Percentiles rank a stretch among this genome's conserved stretches.
Evolutionary conservation across 2,888 invertebrate species (phyloP).

Genomic region (Catocala nupta): DNA sequence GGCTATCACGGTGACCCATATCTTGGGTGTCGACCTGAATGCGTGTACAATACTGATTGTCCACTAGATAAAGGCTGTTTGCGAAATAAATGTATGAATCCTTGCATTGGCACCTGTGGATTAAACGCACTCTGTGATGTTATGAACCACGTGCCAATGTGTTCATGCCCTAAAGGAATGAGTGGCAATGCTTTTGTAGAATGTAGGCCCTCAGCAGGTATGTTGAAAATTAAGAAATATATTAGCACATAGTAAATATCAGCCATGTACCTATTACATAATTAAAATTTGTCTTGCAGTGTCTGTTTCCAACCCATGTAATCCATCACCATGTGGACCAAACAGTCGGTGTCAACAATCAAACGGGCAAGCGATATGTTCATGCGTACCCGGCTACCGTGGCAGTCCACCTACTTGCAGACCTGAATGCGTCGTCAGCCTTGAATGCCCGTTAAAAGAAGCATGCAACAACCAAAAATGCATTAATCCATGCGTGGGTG

Average conservation of each 20-base stretch:
- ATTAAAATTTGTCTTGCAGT: slow-evolving; percentile 59
- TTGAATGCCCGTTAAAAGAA: slow-evolving; percentile 90
- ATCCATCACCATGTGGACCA: slow-evolving; percentile 93
- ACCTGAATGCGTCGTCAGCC: slow-evolving; percentile 92
- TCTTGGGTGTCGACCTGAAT: slow-evolving; percentile 90
- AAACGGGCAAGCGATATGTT: slow-evolving; percentile 90
- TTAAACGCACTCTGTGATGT: slow-evolving; percentile 90
- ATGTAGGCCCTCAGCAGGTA: slow-evolving; percentile 87
- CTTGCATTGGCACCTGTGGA: slow-evolving; percentile 91
- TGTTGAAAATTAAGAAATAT: too few relatives aligned
- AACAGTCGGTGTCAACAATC: slow-evolving; percentile 92
- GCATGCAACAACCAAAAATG: slow-evolving; percentile 93
- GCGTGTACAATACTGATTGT: slow-evolving; percentile 90
- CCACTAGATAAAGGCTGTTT: slow-evolving; percentile 89
- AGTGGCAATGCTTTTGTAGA: slow-evolving; percentile 90
- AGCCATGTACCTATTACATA: background rate
- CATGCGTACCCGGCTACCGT: slow-evolving; percentile 90
- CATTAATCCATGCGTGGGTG: slow-evolving; percentile 92
- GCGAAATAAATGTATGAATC: slow-evolving; percentile 90
- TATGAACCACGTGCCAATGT: slow-evolving; percentile 91
- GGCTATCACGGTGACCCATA: slow-evolving; percentile 90
- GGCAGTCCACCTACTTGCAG: slow-evolving; percentile 93
- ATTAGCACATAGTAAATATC: background rate
- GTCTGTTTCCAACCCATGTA: slow-evolving; percentile 88
- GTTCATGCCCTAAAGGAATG: slow-evolving; percentile 89